Evolutionary conservation across 2,888 invertebrate species (phyloP).

Genomic region (Tipula confusa): DNA sequence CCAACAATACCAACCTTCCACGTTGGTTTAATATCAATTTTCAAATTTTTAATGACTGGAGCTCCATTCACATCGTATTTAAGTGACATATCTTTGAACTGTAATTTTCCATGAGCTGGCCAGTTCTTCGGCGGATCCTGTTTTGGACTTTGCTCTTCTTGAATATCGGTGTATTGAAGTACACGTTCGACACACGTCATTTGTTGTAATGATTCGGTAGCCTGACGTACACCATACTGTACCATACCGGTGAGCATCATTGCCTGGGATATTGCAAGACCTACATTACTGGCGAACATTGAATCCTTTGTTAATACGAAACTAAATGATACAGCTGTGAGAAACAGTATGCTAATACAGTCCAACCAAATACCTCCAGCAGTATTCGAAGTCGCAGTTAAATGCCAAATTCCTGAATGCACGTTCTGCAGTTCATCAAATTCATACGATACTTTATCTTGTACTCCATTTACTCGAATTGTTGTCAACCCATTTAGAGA

Average conservation of each 20-base stretch:
- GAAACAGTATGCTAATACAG: slow-evolving; percentile 62
- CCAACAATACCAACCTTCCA: slow-evolving; percentile 75
- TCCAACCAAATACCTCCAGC: slow-evolving; percentile 76
- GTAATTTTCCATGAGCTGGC: slow-evolving; percentile 62
- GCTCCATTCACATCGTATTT: slow-evolving; percentile 56
- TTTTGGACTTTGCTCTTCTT: slow-evolving; percentile 52
- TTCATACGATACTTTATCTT: slow-evolving; percentile 65
- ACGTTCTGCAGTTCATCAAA: slow-evolving; percentile 68
- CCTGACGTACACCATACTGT: slow-evolving; percentile 66
- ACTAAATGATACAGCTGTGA: slow-evolving; percentile 59
- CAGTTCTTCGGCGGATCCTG: slow-evolving; percentile 58
- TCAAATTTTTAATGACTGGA: slow-evolving; percentile 70
- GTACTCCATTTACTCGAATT: slow-evolving; percentile 73
- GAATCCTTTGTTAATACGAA: slow-evolving; percentile 57
- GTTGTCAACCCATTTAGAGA: slow-evolving; percentile 81
- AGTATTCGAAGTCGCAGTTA: slow-evolving; percentile 46
- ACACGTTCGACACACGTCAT: slow-evolving; percentile 71
- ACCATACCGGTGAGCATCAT: slow-evolving; percentile 67
- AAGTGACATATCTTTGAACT: slow-evolving; percentile 56
- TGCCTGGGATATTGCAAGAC: slow-evolving; percentile 64
- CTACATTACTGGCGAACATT: slow-evolving; percentile 64
- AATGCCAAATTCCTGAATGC: slow-evolving; percentile 48
- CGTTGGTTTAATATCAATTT: slow-evolving; percentile 62
- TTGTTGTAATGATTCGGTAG: slow-evolving; percentile 63
- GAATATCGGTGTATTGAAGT: slow-evolving; percentile 66